Percentiles rank a stretch among this genome's conserved stretches.
Evolutionary conservation across 1,140 invertebrate genomes (phyloP).

Genomic region (Harpegnathos saltator): DNA sequence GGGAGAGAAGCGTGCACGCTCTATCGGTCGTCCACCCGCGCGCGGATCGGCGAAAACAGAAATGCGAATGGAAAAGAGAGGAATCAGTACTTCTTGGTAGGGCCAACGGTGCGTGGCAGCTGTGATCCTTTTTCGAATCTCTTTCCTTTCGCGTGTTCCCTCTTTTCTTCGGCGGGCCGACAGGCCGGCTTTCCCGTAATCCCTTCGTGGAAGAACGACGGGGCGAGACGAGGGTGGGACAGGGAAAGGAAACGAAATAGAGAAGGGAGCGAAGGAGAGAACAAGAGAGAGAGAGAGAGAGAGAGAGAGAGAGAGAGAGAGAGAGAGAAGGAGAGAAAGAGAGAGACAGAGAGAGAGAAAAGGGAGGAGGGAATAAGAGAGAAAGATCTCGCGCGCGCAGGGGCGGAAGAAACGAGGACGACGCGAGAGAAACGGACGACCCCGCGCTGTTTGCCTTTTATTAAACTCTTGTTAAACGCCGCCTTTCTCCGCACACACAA

Average conservation of each 20-base stretch:
- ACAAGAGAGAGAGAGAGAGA: slow-evolving; percentile 42
- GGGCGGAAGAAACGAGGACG: slow-evolving; percentile 40
- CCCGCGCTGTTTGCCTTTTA: slow-evolving; percentile 84
- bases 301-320: slow-evolving; percentile 39
- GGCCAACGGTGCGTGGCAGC: slow-evolving; percentile 74
- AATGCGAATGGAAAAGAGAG: slow-evolving; percentile 68
- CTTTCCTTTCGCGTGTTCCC: slow-evolving; percentile 57
- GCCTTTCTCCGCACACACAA: slow-evolving; percentile 84
- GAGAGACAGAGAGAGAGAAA: slow-evolving; percentile 7
- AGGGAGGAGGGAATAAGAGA: slow-evolving; percentile 63
- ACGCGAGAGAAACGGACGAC: slow-evolving; percentile 54
- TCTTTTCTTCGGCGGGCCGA: slow-evolving; percentile 53
- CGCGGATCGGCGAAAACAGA: slow-evolving; percentile 57
- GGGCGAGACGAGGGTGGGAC: background rate
- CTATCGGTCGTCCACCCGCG: background rate
- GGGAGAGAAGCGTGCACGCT: background rate
- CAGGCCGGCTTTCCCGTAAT: slow-evolving; percentile 62
- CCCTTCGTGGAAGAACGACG: slow-evolving; percentile 57
- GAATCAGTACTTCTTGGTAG: slow-evolving; percentile 77
- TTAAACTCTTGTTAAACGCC: slow-evolving; percentile 86
- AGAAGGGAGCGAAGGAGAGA: slow-evolving; percentile 5
- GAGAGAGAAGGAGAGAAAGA: slow-evolving; percentile 18
- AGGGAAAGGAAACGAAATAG: slow-evolving; percentile 4
- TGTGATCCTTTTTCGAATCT: slow-evolving; percentile 69
- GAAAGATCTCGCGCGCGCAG: slow-evolving; percentile 42